Base-by-base conservation (phyloP, 2,113 vertebrate species). In the Alligator sinensis region DNA sequence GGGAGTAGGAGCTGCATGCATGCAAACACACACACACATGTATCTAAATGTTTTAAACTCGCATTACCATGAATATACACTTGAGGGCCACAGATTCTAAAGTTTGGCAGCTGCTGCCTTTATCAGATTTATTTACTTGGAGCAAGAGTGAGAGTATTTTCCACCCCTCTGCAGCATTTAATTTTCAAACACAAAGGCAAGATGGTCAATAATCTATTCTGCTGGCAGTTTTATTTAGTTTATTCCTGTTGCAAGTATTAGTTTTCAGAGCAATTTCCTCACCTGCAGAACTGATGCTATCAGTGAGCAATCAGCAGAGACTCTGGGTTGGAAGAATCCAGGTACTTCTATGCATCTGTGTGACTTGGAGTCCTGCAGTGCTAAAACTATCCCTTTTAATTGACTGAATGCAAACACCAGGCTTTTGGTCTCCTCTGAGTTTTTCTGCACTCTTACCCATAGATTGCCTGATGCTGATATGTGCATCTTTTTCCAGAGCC, bases 161-260 rank as follows among this genome's bases (percentile, higher is more conserved):
- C 55, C 14, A 63, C 27, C 61, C 55, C 47, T 9, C 59, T 12
- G 24, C 2, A 60, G 27, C 58, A 30, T 75, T 82, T 38, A n/a
- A 66, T 92, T 91, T 92, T 79, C 91, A 72, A 89, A 12, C 34
- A n/a, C 28, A 12, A 58, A 93, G 89, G 64, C 82, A 89, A 58
- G 4, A 10, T 77, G 77, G 91, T 95, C 93, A 68, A 90, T 91
- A 95, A 86, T 54, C 92, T 66, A 2, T 86, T 91, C 88, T 77
- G 25, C 77, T 81, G 84, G 88, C 81, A 68, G 82, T 63, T 94
- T 93, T 84, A 89, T 17, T 87, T 75, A 4, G 22, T 89, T 91
- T 92, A 85, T 90, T 92, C 61, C 38, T 38, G 9, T 66, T 84
- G 47, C 86, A 72, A 80, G 19, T 88, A 63, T 89, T 76, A 5